Evolutionary conservation across 1,140 invertebrate genomes (phyloP).

Genomic region (Ceratitis capitata): DNA sequence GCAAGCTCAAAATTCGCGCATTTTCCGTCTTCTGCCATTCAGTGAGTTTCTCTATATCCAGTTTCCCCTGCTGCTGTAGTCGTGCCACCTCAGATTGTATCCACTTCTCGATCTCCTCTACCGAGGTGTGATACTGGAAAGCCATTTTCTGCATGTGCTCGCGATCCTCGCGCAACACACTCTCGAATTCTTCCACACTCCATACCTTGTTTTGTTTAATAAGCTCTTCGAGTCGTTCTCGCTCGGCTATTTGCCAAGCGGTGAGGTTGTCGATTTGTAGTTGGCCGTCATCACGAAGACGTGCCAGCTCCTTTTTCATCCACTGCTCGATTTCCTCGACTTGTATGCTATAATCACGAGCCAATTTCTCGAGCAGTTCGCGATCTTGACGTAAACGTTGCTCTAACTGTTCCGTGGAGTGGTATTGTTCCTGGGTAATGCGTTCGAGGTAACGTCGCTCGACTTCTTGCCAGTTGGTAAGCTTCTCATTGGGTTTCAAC

Average conservation of each 20-base stretch:
- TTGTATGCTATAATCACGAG: constrained; percentile 58
- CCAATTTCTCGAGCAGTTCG: constrained; percentile 54
- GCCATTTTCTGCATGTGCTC: constrained; percentile 63
- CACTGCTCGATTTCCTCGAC: constrained; percentile 61
- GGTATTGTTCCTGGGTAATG: constrained; percentile 57
- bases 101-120: constrained; percentile 62
- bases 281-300: constrained; percentile 60
- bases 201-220: constrained; percentile 58
- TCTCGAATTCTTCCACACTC: constrained; percentile 57
- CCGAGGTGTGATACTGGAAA: constrained; percentile 61
- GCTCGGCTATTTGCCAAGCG: constrained; percentile 58
- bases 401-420: constrained; percentile 60
- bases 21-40: constrained; percentile 59
- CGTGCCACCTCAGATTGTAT: constrained; percentile 55
- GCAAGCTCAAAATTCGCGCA: constrained; percentile 53
- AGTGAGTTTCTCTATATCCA: constrained; percentile 58
- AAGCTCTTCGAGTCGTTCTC: constrained; percentile 56
- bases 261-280: constrained; percentile 61
- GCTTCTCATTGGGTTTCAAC: constrained; percentile 59
- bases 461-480: constrained; percentile 62
- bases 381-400: constrained; percentile 57
- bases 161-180: constrained; percentile 56
- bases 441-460: constrained; percentile 58
- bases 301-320: constrained; percentile 61
- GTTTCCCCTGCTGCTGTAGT: constrained; percentile 55